These are phyloP conservation scores for Pseudonaja textilis DNA, from an alignment of 2,113 vertebrate species.

Conservation along the genomic window DNA sequence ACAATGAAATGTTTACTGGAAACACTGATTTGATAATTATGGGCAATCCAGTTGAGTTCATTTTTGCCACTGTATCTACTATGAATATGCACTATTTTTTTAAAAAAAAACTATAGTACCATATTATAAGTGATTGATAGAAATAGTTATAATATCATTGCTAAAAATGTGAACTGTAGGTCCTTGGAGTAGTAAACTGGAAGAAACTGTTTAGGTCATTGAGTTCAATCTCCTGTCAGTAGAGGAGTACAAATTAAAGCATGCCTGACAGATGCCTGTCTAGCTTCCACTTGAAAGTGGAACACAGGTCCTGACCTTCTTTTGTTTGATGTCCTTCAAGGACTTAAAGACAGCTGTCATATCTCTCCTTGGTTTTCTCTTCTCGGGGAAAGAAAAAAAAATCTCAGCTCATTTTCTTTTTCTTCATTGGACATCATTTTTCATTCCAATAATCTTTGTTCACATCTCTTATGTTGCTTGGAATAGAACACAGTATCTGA, in stretches of 20 bases:
- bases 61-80: background rate
- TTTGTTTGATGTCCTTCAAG: background rate
- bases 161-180: background rate
- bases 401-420: background rate
- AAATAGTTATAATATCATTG: background rate
- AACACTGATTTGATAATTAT: background rate
- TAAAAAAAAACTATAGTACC: background rate
- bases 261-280: background rate
- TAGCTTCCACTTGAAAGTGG: background rate
- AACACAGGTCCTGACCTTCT: background rate
- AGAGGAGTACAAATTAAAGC: background rate
- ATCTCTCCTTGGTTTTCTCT: background rate
- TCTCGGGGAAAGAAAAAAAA: background rate
- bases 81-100: background rate
- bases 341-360: background rate
- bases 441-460: background rate
- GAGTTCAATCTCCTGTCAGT: background rate
- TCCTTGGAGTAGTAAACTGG: background rate
- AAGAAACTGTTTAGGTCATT: background rate
- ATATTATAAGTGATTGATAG: background rate
- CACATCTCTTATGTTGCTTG: background rate
- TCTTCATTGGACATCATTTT: background rate
- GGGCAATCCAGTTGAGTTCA: background rate
- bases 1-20: background rate
- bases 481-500: background rate